These are phyloP conservation scores for Caenorhabditis angaria DNA, from an alignment of 2,888 invertebrate species.

Conservation along the genomic window DNA sequence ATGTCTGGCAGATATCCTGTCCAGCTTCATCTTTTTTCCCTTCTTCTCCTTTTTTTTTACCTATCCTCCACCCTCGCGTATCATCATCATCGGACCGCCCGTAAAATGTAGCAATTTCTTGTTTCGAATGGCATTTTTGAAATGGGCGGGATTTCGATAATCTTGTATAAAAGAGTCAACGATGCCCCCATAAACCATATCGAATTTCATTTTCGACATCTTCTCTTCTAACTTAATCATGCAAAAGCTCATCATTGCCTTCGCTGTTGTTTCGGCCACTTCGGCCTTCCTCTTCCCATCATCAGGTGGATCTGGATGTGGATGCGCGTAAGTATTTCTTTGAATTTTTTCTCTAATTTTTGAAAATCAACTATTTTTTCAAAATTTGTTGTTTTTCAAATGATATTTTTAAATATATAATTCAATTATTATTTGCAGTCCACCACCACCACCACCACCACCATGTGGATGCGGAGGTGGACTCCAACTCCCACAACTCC, in stretches of 20 bases:
- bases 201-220: conserved; percentile 22
- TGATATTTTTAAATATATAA: background rate
- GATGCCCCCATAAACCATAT: conserved; percentile 9
- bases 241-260: conserved; percentile 48
- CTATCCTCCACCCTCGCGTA: conserved; percentile 10
- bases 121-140: conserved; percentile 5
- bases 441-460: conserved; percentile 52
- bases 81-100: background rate
- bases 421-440: conserved; percentile 27
- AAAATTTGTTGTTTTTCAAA: conserved; percentile 7
- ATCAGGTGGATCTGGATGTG: conserved; percentile 42
- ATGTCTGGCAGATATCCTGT: conserved; percentile 8
- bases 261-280: conserved; percentile 38
- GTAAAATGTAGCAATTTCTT: background rate
- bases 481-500: conserved; percentile 38
- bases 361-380: background rate
- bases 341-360: background rate
- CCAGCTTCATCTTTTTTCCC: conserved; percentile 23
- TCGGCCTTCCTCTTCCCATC: conserved; percentile 44
- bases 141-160: background rate
- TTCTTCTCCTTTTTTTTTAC: conserved; percentile 31
- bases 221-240: conserved; percentile 25
- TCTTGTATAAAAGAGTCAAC: background rate
- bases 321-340: conserved; percentile 42
- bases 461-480: conserved; percentile 50